Evolutionary conservation across 2,113 vertebrate species (phyloP).

Genomic region (Nothocercus nigrocapillus): DNA sequence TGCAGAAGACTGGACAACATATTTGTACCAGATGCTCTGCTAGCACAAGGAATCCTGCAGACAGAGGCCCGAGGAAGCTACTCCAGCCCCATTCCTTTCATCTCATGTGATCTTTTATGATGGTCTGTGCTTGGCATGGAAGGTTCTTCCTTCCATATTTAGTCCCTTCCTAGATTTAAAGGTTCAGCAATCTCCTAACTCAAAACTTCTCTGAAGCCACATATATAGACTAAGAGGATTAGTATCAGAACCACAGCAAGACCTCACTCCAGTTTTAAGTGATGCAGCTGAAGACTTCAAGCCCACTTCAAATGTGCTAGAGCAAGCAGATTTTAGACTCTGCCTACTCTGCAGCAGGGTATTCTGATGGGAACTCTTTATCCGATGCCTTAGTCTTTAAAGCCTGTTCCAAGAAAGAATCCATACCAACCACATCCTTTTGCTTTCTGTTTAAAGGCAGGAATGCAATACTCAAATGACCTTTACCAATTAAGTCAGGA

Average conservation of each 20-base stretch:
- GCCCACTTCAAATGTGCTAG: background rate
- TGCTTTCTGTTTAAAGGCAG: background rate
- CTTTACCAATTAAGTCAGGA: background rate
- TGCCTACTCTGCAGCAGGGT: background rate
- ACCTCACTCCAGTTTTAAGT: background rate
- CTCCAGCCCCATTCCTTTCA: background rate
- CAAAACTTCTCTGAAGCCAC: background rate
- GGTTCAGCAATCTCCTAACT: background rate
- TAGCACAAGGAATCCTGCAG: background rate
- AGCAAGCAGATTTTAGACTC: background rate
- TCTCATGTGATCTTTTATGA: background rate
- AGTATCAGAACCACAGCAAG: background rate
- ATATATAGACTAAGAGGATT: background rate
- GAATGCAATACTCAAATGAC: background rate
- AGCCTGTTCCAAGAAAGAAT: background rate
- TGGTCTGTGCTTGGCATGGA: background rate
- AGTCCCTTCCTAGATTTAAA: background rate
- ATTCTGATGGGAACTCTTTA: background rate
- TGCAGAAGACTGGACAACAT: background rate
- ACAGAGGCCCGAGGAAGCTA: background rate
- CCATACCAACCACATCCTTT: background rate
- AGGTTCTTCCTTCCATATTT: background rate
- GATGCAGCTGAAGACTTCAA: background rate
- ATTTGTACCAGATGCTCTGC: conserved; percentile 40
- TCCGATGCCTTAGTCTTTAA: background rate